These are phyloP conservation scores for Echinops telfairi DNA, from an alignment of 2,113 vertebrate species.

Conservation along the genomic window DNA sequence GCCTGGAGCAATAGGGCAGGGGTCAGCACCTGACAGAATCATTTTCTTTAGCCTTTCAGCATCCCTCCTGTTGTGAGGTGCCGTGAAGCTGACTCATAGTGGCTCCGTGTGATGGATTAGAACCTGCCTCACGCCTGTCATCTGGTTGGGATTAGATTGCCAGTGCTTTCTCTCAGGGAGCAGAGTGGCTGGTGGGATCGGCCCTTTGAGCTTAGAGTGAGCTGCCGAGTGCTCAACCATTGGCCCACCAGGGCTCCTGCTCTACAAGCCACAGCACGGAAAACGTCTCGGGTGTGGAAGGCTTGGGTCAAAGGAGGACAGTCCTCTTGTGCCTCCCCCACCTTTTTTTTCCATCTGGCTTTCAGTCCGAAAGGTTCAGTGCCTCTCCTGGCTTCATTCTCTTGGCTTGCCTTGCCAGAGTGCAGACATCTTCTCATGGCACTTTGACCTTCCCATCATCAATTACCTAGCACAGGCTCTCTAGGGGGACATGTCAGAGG, in stretches of 20 bases:
- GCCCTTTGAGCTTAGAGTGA: background rate
- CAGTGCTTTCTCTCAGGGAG: background rate
- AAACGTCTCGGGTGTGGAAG: no score
- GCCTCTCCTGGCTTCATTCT: background rate
- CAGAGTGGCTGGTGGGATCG: background rate
- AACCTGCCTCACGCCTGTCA: background rate
- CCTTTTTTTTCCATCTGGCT: background rate
- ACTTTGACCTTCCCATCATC: background rate
- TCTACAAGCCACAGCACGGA: background rate
- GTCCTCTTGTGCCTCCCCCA: background rate
- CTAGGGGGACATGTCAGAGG: background rate
- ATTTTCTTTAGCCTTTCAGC: background rate
- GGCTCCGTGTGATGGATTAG: background rate
- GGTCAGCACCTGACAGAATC: background rate
- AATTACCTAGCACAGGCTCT: background rate
- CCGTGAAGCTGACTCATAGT: background rate
- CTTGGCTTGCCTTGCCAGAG: background rate
- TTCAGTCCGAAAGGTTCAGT: background rate
- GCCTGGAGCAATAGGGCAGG: background rate
- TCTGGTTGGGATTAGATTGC: background rate
- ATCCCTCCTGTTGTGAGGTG: background rate
- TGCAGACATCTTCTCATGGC: background rate
- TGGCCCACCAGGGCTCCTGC: background rate
- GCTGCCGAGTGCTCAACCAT: background rate
- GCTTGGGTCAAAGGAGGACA: background rate